Base-by-base conservation (phyloP, 1,140 invertebrate genomes). In the Pectinophora gossypiella region DNA sequence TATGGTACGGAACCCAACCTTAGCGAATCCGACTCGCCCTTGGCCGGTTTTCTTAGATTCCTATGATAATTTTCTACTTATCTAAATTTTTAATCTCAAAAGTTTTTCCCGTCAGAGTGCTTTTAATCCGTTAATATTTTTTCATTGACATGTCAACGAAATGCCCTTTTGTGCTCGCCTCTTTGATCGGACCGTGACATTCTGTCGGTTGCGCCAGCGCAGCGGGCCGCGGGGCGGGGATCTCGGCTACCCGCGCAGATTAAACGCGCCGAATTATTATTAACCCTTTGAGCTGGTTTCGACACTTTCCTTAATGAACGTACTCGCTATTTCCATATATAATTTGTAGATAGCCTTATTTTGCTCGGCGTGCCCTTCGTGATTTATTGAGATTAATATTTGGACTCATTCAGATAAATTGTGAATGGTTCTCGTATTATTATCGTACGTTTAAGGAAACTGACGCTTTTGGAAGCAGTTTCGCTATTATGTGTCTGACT, bases 211-310 rank as follows among this genome's bases (percentile, higher is more conserved):
- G 42, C 69, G 64, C 62, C 72, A 80, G n/a, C 27, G 61, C 40
- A 52, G 59, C 54, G 48, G n/a, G n/a, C n/a, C n/a, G n/a, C n/a
- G n/a, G n/a, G n/a, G n/a, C n/a, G n/a, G n/a, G n/a, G n/a, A n/a
- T n/a, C 57, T 61, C 56, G 61, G 64, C 68, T 71, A 69, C 58
- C 61, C 61, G 61, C 59, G 68, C 73, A 68, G 61, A 68, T 72
- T 63, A 70, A 70, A 73, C 74, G 67, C 53, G 27, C 48, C 27
- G 49, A 51, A 66, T 64, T 61, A 65, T 64, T 61, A 65, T 69
- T 64, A 72, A 32, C 27, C 27, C 27, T 73, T 65, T 66, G 55
- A 27, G 47, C 45, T 50, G 61, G 63, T 80, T 80, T 71, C 72
- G 54, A 63, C 65, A 76, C 52, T 18, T 55, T 54, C 56, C 10